A percentile compares a stretch with the other conserved stretches of the same genome.
phyloP scores from a whole-genome alignment of 2,113 vertebrate species.

The Ochotona princeps region DNA sequence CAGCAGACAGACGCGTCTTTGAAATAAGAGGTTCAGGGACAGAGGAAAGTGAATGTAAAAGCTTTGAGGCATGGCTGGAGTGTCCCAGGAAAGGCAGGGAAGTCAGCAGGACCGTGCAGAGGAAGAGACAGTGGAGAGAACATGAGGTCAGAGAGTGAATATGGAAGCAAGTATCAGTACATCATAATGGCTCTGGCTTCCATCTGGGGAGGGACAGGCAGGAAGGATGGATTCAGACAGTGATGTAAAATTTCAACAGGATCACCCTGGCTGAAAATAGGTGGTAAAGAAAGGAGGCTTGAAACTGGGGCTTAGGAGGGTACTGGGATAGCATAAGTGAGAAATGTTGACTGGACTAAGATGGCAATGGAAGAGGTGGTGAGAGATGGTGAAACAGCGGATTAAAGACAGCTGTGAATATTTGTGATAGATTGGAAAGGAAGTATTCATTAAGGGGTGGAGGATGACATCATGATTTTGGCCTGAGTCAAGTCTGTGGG shows the following conservation, averaged over 20 bases:
- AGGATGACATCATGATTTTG: neutral
- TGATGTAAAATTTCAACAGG: neutral
- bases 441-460: neutral
- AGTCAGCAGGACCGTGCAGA: neutral
- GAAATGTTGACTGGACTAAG: neutral
- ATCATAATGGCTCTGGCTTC: neutral
- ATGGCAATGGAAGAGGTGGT: neutral
- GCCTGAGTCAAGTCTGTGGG: neutral
- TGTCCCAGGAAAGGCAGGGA: neutral
- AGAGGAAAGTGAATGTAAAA: constrained; percentile 1
- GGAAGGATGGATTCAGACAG: neutral
- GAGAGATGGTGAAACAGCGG: neutral
- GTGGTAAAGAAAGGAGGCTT: neutral
- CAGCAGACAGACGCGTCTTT: neutral
- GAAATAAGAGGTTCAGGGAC: neutral
- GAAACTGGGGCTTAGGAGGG: neutral
- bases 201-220: neutral
- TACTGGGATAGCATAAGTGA: neutral
- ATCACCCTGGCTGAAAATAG: neutral
- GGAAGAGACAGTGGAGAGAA: neutral
- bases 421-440: neutral
- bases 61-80: neutral
- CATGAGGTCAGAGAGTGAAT: neutral
- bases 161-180: neutral
- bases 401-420: neutral